These are phyloP conservation scores for Prionace glauca DNA, from an alignment of 2,797 vertebrate species.

Conservation along the genomic window DNA sequence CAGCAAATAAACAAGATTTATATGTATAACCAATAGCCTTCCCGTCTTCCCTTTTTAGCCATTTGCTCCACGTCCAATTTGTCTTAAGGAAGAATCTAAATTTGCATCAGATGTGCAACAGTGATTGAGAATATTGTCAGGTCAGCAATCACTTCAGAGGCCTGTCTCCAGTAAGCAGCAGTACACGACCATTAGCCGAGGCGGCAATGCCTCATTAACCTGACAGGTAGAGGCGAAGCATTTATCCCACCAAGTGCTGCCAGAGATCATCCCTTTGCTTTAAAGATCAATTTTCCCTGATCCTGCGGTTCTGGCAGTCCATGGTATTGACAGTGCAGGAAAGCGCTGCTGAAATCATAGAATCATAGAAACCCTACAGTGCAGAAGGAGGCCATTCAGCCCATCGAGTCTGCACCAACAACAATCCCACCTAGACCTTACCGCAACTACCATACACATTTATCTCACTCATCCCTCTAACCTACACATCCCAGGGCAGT, in stretches of 20 bases:
- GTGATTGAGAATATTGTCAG: not conserved
- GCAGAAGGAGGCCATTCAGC: no score
- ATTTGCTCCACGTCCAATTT: not conserved
- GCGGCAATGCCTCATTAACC: not conserved
- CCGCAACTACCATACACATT: no score
- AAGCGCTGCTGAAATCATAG: not conserved
- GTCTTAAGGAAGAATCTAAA: not conserved
- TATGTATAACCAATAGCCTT: not conserved
- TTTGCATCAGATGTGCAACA: not conserved
- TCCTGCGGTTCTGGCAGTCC: not conserved
- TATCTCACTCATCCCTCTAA: no score
- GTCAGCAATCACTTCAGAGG: not conserved
- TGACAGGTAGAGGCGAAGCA: not conserved
- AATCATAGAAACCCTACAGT: no score
- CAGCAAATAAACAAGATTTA: not conserved
- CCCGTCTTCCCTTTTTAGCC: not conserved
- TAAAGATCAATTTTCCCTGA: conserved; percentile 14
- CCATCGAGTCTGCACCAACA: no score
- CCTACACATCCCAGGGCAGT: no score
- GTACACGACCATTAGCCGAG: not conserved
- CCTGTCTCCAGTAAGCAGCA: not conserved
- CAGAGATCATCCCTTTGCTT: not conserved
- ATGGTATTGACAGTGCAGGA: not conserved
- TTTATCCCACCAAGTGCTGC: not conserved
- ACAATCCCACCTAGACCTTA: no score